phyloP scores from a whole-genome alignment of 1,140 invertebrate genomes.

The Drosophila tsacasi region DNA sequence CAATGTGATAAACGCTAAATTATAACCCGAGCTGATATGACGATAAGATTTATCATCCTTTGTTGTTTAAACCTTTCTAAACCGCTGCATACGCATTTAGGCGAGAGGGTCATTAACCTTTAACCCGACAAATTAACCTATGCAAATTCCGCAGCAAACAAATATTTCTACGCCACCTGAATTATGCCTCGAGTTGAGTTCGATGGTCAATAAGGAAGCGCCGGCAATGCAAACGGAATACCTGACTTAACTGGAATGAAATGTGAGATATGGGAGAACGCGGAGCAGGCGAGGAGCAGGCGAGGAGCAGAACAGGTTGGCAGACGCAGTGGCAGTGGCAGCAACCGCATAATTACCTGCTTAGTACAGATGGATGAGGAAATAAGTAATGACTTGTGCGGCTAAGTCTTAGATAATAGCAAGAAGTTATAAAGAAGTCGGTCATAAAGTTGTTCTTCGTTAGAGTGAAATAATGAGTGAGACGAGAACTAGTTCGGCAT shows the following conservation, averaged over 20 bases:
- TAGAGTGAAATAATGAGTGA: slow-evolving; percentile 3
- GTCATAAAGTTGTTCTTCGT: slow-evolving; percentile 16
- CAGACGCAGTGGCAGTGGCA: slow-evolving; percentile 4
- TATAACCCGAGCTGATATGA: slow-evolving; percentile 30
- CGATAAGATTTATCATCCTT: slow-evolving; percentile 40
- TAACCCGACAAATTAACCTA: neutral
- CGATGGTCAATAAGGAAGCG: slow-evolving; percentile 37
- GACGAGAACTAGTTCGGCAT: slow-evolving; percentile 22
- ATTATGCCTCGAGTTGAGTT: slow-evolving; percentile 4
- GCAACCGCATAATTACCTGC: slow-evolving; percentile 6
- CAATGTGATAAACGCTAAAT: slow-evolving; percentile 32
- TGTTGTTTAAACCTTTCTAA: slow-evolving; percentile 18
- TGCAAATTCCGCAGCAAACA: slow-evolving; percentile 8
- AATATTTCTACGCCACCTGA: slow-evolving; percentile 6
- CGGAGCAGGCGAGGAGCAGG: neutral
- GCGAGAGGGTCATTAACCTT: slow-evolving; percentile 21
- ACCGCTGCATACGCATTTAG: neutral
- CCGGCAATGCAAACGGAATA: slow-evolving; percentile 14
- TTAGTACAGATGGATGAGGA: slow-evolving; percentile 25
- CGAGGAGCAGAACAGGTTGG: slow-evolving; percentile 27
- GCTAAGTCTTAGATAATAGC: slow-evolving; percentile 9
- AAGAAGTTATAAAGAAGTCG: slow-evolving; percentile 7
- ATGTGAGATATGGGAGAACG: slow-evolving; percentile 27
- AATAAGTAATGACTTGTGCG: slow-evolving; percentile 8
- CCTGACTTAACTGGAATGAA: slow-evolving; percentile 27